Evolutionary conservation across 2,797 vertebrate genomes (phyloP), one percentile per base, ranked within the genome.

Genomic region (Stomatorhinus walkeri): DNA sequence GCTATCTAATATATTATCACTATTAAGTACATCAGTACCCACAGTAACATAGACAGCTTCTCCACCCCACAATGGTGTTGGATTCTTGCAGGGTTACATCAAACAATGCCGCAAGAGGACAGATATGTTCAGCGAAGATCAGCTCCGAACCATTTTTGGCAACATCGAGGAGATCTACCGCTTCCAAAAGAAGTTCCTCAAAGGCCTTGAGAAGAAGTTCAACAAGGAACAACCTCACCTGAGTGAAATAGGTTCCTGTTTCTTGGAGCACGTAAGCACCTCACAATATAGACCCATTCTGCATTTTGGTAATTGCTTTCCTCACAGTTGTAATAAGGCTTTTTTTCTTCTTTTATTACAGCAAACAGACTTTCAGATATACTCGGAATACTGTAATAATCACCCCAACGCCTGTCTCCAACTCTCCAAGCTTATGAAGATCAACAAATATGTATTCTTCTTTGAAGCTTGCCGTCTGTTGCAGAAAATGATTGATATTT

Each of bases 371-470:
- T 99, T 99, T 90, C 98, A 99, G 96, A 98, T 99, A 90, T 99
- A 99, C 92, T 99, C 98, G 0, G 98, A 99, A 90, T 99, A 99
- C 91, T 99, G 98, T 94, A 99, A 99, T 96, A 99, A 99, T 94
- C 98, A 99, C 92, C 98, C 98, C 89, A 98, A 97, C 0, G 98
- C 97, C 92, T 99, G 97, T 61, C 59, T 97, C 90, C 98, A 99
- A 94, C 96, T 99, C 72, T 97, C 97, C 1, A 96, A 96, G 91
- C 96, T 99, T 87, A 93, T 97, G 95, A 98, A 98, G 93, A 94
- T 97, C 88, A 98, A 96, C 95, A 98, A 98, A 94, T 99, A 98
- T 0, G 96, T 98, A 88, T 97, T 98, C 94, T 99, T 99, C 95
- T 99, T 99, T 0, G 98, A 99, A 93, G 98, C 98, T 19, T 99